phyloP scores from a whole-genome alignment of 1,140 invertebrate genomes.

The Melipona quadrifasciata region DNA sequence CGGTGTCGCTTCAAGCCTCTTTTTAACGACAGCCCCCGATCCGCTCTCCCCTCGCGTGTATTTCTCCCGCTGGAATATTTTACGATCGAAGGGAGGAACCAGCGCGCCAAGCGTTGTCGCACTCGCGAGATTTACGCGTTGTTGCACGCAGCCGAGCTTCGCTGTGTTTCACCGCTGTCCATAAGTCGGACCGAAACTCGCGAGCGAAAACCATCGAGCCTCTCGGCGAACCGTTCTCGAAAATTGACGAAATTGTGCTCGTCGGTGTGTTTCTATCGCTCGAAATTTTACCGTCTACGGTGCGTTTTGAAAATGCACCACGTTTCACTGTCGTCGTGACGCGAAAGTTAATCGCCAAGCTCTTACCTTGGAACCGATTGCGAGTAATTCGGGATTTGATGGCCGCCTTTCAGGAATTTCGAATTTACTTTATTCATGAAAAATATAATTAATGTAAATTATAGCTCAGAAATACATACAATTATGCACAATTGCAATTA shows the following conservation, averaged over 20 bases:
- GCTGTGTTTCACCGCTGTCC: no score
- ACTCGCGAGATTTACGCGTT: constrained; percentile 29
- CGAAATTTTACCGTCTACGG: background rate
- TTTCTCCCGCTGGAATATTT: constrained; percentile 46
- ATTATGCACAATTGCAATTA: no score
- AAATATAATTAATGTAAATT: no score
- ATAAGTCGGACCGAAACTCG: background rate
- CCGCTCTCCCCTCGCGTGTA: background rate
- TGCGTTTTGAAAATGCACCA: background rate
- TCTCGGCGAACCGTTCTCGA: background rate
- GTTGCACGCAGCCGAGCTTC: background rate
- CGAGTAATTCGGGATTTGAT: background rate
- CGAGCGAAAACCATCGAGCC: background rate
- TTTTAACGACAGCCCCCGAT: constrained; percentile 12
- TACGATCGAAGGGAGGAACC: constrained; percentile 39
- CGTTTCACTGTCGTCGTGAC: background rate
- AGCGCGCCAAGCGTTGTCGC: constrained; percentile 8
- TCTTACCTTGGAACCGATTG: background rate
- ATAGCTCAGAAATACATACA: no score
- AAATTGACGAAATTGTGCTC: background rate
- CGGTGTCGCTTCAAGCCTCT: background rate
- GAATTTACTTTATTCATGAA: no score
- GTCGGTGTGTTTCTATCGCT: background rate
- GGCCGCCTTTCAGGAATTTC: no score
- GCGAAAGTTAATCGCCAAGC: background rate